Evolutionary conservation across 2,888 invertebrate species (phyloP).

Genomic region (Chloroclystis v-ata): DNA sequence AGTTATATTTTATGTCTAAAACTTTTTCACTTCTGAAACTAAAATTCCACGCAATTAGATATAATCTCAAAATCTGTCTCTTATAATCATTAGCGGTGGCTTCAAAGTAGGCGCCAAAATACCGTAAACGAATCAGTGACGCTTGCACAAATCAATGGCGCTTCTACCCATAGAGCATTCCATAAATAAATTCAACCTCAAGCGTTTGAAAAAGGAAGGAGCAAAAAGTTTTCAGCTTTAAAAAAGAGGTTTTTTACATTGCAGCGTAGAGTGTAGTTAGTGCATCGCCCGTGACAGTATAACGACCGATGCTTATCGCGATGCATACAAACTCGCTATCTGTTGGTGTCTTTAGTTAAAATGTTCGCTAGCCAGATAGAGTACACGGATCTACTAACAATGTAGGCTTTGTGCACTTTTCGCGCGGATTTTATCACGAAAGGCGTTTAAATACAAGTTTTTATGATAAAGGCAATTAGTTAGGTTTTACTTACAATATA

Average conservation of each 20-base stretch:
- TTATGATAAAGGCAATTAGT: constrained; percentile 11
- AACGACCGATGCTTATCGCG: constrained; percentile 70
- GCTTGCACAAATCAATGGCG: constrained; percentile 65
- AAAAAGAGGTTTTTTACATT: constrained; percentile 31
- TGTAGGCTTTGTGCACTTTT: constrained; percentile 23
- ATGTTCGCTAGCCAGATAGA: constrained; percentile 17
- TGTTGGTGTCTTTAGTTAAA: constrained; percentile 25
- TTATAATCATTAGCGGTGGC: constrained; percentile 39
- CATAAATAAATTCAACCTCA: constrained; percentile 35
- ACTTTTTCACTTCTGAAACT: not conserved
- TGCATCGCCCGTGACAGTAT: constrained; percentile 67
- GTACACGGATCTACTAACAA: constrained; percentile 23
- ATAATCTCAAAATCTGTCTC: constrained; percentile 12
- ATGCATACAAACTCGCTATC: constrained; percentile 20
- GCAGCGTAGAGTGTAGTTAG: constrained; percentile 67
- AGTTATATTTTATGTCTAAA: too few species aligned
- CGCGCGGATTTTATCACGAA: constrained; percentile 19
- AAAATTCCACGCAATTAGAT: constrained; percentile 12
- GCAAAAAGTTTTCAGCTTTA: constrained; percentile 35
- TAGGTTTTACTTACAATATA: not conserved
- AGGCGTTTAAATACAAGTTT: constrained; percentile 16
- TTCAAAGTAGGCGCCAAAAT: constrained; percentile 63
- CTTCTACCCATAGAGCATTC: constrained; percentile 39
- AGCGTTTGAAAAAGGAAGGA: constrained; percentile 33
- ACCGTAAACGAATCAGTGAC: constrained; percentile 37